phyloP scores from a whole-genome alignment of 2,113 vertebrate species.

The Gambusia holbrooki region DNA sequence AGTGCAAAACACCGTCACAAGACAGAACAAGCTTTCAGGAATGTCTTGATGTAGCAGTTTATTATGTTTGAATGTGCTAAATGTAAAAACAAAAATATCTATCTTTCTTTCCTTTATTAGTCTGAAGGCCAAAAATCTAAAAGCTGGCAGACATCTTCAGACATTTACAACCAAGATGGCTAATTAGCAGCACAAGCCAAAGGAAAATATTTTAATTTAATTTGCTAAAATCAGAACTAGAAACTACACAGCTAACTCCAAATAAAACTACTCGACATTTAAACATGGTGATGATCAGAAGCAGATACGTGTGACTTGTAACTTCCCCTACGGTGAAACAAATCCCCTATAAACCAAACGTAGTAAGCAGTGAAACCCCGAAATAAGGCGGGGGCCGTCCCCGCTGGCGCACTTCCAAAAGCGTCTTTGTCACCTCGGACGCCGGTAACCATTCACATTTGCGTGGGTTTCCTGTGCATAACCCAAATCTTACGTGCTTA shows the following conservation, averaged over 20 bases:
- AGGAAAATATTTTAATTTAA: not conserved
- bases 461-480: conserved; percentile 25
- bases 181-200: not conserved
- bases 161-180: not conserved
- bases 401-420: not conserved
- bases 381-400: conserved; percentile 25
- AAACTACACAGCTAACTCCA: not conserved
- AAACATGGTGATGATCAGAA: not conserved
- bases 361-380: conserved; percentile 34
- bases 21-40: not conserved
- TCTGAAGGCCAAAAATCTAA: not conserved
- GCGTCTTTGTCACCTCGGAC: conserved; percentile 9
- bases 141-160: not conserved
- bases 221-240: not conserved
- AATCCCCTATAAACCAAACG: conserved; percentile 9
- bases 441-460: conserved; percentile 21
- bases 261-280: not conserved
- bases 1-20: not conserved
- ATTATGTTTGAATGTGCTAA: not conserved
- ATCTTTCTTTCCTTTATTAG: not conserved
- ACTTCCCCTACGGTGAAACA: conserved; percentile 11
- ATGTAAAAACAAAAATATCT: no score
- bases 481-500: conserved; percentile 19
- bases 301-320: conserved; percentile 19
- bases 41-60: not conserved